phyloP scores from a whole-genome alignment of 2,113 vertebrate genomes.

The Balaenoptera acutorostrata region DNA sequence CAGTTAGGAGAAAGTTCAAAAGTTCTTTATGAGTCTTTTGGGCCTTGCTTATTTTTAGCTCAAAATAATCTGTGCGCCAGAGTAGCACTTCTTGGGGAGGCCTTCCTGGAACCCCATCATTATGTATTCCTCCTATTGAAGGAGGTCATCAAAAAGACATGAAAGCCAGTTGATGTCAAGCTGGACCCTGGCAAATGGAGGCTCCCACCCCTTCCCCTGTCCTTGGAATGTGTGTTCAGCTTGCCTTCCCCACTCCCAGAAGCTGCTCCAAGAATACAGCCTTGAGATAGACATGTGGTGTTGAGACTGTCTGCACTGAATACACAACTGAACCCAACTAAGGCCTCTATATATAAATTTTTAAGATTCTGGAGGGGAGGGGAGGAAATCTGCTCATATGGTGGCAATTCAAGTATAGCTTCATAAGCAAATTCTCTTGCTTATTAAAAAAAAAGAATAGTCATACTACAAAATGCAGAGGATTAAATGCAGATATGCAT shows the following conservation, averaged over 20 bases:
- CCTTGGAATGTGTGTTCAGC: not conserved
- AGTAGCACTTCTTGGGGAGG: not conserved
- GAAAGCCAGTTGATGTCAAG: not conserved
- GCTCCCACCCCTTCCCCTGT: not conserved
- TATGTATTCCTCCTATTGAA: not conserved
- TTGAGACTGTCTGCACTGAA: not conserved
- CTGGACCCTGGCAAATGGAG: not conserved
- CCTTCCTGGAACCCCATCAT: not conserved
- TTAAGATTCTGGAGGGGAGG: not conserved
- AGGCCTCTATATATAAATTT: not conserved
- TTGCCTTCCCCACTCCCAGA: not conserved
- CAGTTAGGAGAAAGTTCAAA: not conserved
- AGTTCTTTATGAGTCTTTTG: not conserved
- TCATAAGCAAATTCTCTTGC: not conserved
- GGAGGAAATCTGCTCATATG: not conserved
- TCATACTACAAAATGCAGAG: slow-evolving; percentile 13
- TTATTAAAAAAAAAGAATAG: not conserved
- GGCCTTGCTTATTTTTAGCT: not conserved
- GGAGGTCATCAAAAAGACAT: not conserved
- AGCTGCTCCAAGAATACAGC: not conserved
- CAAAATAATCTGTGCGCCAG: not conserved
- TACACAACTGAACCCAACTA: not conserved
- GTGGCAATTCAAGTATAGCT: not conserved
- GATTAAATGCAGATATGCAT: not conserved
- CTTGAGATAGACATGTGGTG: no score